Base-by-base conservation (phyloP, 2,797 vertebrate genomes). In the Poliocrania exsul region DNA sequence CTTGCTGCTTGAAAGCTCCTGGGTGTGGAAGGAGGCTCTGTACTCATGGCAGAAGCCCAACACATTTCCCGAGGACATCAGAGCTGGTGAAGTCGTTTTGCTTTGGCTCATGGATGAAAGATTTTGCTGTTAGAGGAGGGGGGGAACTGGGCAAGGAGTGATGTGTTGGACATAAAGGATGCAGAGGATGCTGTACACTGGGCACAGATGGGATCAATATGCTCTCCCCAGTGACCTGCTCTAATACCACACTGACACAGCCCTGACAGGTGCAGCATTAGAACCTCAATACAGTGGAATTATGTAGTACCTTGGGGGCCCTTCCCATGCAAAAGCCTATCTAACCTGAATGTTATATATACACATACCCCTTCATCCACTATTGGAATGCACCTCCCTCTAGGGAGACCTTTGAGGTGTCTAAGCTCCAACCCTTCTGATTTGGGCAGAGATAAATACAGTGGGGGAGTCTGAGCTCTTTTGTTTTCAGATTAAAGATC, bases 91-190 rank as follows among this genome's bases (percentile, higher is more conserved):
- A 90, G 70, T 86, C 9, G 9, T 91, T 94, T 94, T 82, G 67
- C 84, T 95, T 92, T 90, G 93, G 89, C 84, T 96, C 69, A 71
- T 69, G 93, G 92, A 92, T 86, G 82, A 96, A 93, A 91, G 87
- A 91, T 79, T 94, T 74, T 91, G 91, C 91, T 88, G 66, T 65
- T 72, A 35, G 44, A 79, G 74, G 51, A 56, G 21, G 33, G 37
- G n/a, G 58, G 14, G 44, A 24, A 60, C 24, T n/a, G 47, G 79
- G 88, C 57, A 71, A 61, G 71, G 60, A 20, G n/a, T 87, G 90
- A 80, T 75, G 86, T 13, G 5, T 15, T 78, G 84, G 79, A 53
- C 58, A 72, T 86, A 79, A 94, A 84, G 82, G 77, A 96, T 90
- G 87, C 91, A 74, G 73, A 88, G 80, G 89, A 92, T 88, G 95